Evolutionary conservation across 2,888 invertebrate genomes (phyloP).

Genomic region (Eretmocerus hayati): DNA sequence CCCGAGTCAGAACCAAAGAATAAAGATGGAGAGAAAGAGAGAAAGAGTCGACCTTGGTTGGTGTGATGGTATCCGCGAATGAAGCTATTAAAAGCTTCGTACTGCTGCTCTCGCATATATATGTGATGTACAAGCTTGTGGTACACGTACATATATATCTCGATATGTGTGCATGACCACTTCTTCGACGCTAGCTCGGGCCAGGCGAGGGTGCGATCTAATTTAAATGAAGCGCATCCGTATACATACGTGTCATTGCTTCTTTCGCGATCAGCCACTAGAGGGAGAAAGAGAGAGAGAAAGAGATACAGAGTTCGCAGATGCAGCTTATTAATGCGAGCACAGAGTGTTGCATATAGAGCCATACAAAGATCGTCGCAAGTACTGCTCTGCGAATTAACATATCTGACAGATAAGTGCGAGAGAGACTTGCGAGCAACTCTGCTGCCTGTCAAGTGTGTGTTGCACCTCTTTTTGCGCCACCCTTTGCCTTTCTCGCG

Average conservation of each 20-base stretch:
- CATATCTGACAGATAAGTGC: constrained; percentile 40
- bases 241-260: not conserved
- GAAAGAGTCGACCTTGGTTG: constrained; percentile 7
- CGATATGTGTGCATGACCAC: constrained; percentile 4
- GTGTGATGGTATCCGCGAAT: constrained; percentile 27
- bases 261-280: constrained; percentile 18
- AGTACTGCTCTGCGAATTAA: constrained; percentile 37
- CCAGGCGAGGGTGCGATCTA: constrained; percentile 32
- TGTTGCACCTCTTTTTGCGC: not conserved
- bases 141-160: too few relatives aligned
- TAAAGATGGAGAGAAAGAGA: not conserved
- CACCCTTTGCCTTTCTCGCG: constrained; percentile 3
- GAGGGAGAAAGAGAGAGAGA: not conserved
- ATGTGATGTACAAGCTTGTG: too few relatives aligned
- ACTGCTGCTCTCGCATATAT: not conserved
- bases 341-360: too few relatives aligned
- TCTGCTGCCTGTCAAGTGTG: not conserved
- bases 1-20: too few relatives aligned
- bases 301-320: constrained; percentile 7
- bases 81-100: constrained; percentile 31
- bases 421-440: constrained; percentile 9
- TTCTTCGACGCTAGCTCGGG: not conserved
- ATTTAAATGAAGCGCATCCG: constrained; percentile 36
- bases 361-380: too few relatives aligned
- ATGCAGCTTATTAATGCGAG: constrained; percentile 13